Percentiles rank a stretch among this genome's conserved stretches.
Conservation (phyloP, 2,797 vertebrate species). For the Danio kyathit region DNA sequence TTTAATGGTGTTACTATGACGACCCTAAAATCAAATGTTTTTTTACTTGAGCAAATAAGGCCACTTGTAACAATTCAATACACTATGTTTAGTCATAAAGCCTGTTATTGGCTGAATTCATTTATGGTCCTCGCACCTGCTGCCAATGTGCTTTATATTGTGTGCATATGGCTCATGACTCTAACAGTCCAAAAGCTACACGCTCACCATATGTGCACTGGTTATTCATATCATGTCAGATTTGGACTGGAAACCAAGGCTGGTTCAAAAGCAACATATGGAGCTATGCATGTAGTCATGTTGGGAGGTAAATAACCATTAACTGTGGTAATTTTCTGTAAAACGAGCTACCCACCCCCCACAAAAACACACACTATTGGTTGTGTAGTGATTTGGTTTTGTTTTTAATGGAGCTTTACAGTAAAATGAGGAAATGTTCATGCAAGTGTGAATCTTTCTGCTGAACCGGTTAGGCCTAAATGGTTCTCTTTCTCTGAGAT, state of each 20-base stretch:
- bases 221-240: not conserved
- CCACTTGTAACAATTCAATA: not conserved
- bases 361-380: no score
- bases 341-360: not conserved
- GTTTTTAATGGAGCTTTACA: not conserved
- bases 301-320: not conserved
- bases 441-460: not conserved
- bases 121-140: slow-evolving; percentile 4
- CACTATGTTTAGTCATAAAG: not conserved
- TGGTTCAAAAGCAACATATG: not conserved
- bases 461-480: not conserved
- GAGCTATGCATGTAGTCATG: not conserved
- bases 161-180: not conserved
- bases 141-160: slow-evolving; percentile 11
- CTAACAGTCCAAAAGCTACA: slow-evolving; percentile 13
- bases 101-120: not conserved
- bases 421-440: not conserved
- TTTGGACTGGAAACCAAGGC: not conserved
- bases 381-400: no score
- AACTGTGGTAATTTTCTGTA: not conserved
- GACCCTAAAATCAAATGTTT: not conserved
- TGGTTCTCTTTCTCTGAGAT: not conserved
- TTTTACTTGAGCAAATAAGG: not conserved
- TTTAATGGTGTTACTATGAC: slow-evolving; percentile 27
- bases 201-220: not conserved